Conservation (phyloP, 2,797 vertebrate species). For the Potorous gilbertii region DNA sequence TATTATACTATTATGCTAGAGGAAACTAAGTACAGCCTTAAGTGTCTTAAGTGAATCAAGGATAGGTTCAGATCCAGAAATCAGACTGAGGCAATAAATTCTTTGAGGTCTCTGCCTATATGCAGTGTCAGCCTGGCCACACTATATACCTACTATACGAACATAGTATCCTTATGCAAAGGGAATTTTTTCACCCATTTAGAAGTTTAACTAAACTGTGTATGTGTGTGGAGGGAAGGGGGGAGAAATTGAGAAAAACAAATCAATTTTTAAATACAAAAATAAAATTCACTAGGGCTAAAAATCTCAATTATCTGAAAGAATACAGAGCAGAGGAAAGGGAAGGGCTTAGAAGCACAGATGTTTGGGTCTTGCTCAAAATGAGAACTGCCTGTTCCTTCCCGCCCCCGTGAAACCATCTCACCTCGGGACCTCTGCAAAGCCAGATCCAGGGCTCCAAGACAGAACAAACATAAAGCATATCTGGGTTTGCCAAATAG, state of each 20-base stretch:
- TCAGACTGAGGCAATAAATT: neutral
- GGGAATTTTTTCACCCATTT: neutral
- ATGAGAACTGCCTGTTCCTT: conserved; percentile 73
- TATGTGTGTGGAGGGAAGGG: too few relatives aligned
- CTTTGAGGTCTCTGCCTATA: neutral
- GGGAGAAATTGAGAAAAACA: conserved; percentile 22
- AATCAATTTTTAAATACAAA: neutral
- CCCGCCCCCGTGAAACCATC: conserved; percentile 19
- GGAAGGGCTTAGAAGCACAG: conserved; percentile 47
- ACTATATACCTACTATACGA: neutral
- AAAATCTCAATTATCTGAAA: conserved; percentile 45
- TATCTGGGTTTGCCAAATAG: neutral
- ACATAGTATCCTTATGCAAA: neutral
- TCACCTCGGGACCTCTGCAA: conserved; percentile 45
- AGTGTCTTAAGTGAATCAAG: neutral
- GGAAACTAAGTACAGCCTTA: neutral
- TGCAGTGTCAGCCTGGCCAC: neutral
- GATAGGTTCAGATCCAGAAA: neutral
- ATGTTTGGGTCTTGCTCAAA: conserved; percentile 75
- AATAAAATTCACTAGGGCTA: neutral
- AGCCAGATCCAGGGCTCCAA: neutral
- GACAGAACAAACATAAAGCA: conserved; percentile 28
- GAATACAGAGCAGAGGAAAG: neutral
- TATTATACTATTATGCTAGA: too few relatives aligned
- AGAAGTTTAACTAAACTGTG: conserved; percentile 1